Base-by-base conservation (phyloP, 92 coral and sea anemone species). In the Palythoa heliodiscus region DNA sequence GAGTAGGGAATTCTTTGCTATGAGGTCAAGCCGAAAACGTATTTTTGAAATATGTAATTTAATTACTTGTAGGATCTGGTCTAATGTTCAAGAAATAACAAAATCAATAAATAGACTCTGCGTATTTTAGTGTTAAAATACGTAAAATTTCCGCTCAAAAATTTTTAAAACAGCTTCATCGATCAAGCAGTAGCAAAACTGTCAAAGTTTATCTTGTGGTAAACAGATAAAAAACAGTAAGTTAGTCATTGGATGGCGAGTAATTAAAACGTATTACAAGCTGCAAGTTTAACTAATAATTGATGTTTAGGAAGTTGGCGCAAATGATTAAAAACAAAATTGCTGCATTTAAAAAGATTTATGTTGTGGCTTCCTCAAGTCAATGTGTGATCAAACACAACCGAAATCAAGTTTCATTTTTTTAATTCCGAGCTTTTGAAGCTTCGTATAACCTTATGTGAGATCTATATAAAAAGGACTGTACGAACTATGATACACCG, bases 261-360 rank as follows among this genome's bases (percentile, higher is more conserved):
- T 37, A 53, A 54, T 76, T 76, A 76, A 75, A 76, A 76, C 63
- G 25, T 54, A 54, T 76, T 76, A 76, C 47, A 25, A 25, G 37
- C 60, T 20, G 40, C 23, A 22, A 80, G 74, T 29, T 14, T 43
- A 16, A 63, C 39, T 78, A 78, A 29, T 29, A 29, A 61, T 19
- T 40, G 73, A 43, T 20, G 24, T 58, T 20, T 60, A 55, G 50
- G 37, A 78, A 79, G 57, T 22, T 64, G 11, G 40, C 24, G 29
- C 40, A 37, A 66, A 80, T 66, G 66, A 80, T 80, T 80, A 80
- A 80, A 48, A 63, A 25, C 37, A 47, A 25, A 63, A 78, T 61
- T 80, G 84, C 73, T 66, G 73, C 47, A 80, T 66, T 66, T 19
- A 68, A 66, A 64, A 66, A 22, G 57, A 80, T 66, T 55, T 57